Evolutionary conservation across 2,888 invertebrate species (phyloP).

Genomic region (Ennomos fuscantarius): DNA sequence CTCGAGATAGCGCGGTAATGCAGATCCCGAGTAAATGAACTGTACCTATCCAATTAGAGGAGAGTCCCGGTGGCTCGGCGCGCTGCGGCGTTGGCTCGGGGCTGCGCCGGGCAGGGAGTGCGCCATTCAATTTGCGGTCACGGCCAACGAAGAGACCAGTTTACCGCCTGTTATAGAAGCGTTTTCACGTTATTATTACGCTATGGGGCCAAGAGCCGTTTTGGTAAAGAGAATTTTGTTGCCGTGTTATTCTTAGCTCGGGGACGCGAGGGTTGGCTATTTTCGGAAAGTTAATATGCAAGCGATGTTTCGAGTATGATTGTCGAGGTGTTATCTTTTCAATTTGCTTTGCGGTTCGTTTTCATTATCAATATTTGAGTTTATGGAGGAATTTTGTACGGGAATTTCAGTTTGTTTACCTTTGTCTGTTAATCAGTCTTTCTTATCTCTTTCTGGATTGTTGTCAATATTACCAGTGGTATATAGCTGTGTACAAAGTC

Average conservation of each 20-base stretch:
- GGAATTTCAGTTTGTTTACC: conserved; percentile 10
- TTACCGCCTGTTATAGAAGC: conserved; percentile 38
- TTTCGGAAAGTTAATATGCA: conserved; percentile 20
- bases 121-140: conserved; percentile 42
- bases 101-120: conserved; percentile 12
- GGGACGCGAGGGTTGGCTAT: conserved; percentile 25
- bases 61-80: conserved; percentile 18
- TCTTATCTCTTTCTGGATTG: background rate
- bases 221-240: conserved; percentile 34
- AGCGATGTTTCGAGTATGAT: conserved; percentile 17
- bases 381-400: background rate
- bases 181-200: conserved; percentile 41
- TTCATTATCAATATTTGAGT: conserved; percentile 14
- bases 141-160: conserved; percentile 34
- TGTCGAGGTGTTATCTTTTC: conserved; percentile 20
- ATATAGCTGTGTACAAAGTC: conserved; percentile 6
- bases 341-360: conserved; percentile 15
- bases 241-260: conserved; percentile 33
- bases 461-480: background rate
- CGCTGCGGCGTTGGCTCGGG: conserved; percentile 8
- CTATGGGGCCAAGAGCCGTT: conserved; percentile 35
- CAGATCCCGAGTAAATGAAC: conserved; percentile 37
- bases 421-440: conserved; percentile 12
- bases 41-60: conserved; percentile 39
- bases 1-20: conserved; percentile 22